These are phyloP conservation scores for Pterocles gutturalis DNA, from an alignment of 2,113 vertebrate species.

Conservation along the genomic window DNA sequence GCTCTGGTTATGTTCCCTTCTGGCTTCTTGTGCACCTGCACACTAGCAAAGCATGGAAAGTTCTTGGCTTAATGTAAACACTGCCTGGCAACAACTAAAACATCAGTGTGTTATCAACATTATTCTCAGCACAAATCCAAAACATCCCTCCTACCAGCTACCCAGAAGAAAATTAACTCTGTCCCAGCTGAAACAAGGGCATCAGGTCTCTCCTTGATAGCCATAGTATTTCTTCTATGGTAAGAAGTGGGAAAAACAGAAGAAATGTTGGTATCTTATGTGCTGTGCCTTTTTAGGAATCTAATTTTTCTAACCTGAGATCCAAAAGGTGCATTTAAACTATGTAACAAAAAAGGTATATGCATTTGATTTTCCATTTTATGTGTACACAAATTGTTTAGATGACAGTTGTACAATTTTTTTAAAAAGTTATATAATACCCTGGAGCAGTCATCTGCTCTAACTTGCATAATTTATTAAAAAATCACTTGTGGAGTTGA, in stretches of 20 bases:
- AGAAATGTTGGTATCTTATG: background rate
- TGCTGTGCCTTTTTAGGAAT: background rate
- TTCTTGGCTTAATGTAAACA: no score
- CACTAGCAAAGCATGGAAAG: no score
- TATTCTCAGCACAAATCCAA: no score
- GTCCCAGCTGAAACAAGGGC: no score
- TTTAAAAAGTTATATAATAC: background rate
- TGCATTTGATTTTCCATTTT: background rate
- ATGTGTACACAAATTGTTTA: background rate
- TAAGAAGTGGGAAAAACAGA: background rate
- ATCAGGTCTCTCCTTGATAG: background rate
- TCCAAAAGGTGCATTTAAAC: background rate
- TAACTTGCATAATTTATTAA: constrained; percentile 11
- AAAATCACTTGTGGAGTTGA: constrained; percentile 11
- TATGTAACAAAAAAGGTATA: background rate
- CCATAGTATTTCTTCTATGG: background rate
- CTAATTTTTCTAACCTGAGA: background rate
- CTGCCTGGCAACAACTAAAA: no score
- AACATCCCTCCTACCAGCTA: no score
- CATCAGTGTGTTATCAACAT: no score
- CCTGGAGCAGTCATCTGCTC: constrained; percentile 32
- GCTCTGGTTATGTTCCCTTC: no score
- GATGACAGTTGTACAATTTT: background rate
- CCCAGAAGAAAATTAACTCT: no score
- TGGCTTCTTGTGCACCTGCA: no score